Evolutionary conservation across 1,140 invertebrate species (phyloP).

Genomic region (Melipona quadrifasciata): DNA sequence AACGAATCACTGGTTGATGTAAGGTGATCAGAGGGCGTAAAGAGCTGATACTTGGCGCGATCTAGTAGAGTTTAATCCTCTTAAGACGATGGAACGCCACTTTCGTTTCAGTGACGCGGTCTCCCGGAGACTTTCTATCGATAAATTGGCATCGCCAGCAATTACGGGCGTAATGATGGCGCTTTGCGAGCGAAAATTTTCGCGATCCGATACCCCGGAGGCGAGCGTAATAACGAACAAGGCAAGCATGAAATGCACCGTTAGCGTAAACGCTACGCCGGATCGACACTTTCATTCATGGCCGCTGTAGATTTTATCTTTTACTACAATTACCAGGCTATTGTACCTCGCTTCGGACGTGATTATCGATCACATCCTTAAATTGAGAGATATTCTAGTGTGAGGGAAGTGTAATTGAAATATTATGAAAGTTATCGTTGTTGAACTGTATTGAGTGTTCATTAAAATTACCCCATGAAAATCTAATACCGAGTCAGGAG

Average conservation of each 20-base stretch:
- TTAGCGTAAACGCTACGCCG: not conserved
- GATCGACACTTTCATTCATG: conserved; percentile 14
- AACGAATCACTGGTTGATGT: not conserved
- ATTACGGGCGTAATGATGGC: conserved; percentile 23
- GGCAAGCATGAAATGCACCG: conserved; percentile 12
- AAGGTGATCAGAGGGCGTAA: not conserved
- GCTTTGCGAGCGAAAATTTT: conserved; percentile 18
- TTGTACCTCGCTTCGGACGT: not conserved
- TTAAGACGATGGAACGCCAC: conserved; percentile 26
- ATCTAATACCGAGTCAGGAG: too few species aligned
- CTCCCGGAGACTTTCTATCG: conserved; percentile 53
- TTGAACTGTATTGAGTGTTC: too few species aligned
- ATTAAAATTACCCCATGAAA: too few species aligned
- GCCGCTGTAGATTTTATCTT: not conserved
- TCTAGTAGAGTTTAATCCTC: conserved; percentile 24
- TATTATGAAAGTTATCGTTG: not conserved
- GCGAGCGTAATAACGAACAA: conserved; percentile 22
- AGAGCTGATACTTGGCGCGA: not conserved
- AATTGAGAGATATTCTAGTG: not conserved
- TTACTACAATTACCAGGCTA: conserved; percentile 1
- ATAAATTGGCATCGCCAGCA: conserved; percentile 47
- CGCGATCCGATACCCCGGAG: not conserved
- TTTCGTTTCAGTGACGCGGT: conserved; percentile 53
- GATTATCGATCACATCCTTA: not conserved
- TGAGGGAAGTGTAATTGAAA: not conserved